A percentile compares a stretch with the other conserved stretches of the same genome.
phyloP scores from a whole-genome alignment of 2,888 invertebrate species.

The Aphidius colemani region DNA sequence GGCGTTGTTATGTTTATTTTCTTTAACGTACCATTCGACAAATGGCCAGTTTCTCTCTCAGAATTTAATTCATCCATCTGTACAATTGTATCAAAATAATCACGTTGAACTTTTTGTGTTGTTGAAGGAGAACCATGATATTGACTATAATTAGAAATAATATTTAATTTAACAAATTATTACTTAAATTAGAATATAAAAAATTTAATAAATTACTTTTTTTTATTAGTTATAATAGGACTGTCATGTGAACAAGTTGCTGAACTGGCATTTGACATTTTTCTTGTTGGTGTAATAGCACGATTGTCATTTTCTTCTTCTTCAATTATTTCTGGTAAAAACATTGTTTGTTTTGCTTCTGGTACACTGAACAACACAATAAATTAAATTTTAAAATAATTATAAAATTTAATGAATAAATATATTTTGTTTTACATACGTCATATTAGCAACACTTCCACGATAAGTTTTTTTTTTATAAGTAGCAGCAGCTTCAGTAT shows the following conservation, averaged over 20 bases:
- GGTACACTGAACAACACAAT: constrained; percentile 58
- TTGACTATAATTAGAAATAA: constrained; percentile 58
- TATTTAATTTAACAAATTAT: background rate
- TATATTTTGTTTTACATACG: constrained; percentile 53
- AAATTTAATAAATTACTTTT: constrained; percentile 47
- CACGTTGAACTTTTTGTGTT: constrained; percentile 47
- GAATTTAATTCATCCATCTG: constrained; percentile 49
- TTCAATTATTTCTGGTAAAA: constrained; percentile 63
- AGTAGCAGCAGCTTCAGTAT: constrained; percentile 64
- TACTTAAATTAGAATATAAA: background rate
- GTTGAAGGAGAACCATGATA: constrained; percentile 52
- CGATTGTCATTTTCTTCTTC: constrained; percentile 59
- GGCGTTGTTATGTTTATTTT: constrained; percentile 29
- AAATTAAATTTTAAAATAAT: background rate
- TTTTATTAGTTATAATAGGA: constrained; percentile 37
- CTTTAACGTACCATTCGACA: constrained; percentile 43
- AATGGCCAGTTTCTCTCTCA: constrained; percentile 28
- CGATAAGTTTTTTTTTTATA: constrained; percentile 65
- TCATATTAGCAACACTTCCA: constrained; percentile 65
- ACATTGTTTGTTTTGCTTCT: constrained; percentile 64
- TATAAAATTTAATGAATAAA: constrained; percentile 7
- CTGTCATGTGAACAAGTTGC: constrained; percentile 44
- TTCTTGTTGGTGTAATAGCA: constrained; percentile 20
- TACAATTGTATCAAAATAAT: constrained; percentile 52
- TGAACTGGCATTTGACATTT: constrained; percentile 47